Evolutionary conservation across 2,888 invertebrate species (phyloP).

Genomic region (Coelinius sp.): DNA sequence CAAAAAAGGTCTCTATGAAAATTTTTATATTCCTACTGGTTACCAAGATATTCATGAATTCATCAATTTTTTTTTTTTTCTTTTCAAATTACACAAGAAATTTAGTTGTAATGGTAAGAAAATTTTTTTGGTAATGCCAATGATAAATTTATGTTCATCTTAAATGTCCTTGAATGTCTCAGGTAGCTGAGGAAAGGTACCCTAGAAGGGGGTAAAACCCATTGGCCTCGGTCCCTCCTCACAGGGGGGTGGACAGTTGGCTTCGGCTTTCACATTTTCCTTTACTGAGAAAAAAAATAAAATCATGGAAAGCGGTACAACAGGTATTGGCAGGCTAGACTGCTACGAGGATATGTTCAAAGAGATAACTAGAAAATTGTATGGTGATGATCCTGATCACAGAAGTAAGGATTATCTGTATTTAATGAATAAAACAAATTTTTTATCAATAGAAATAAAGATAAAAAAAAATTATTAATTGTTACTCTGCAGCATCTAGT

Average conservation of each 20-base stretch:
- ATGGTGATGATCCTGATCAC: conserved; percentile 82
- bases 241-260: background rate
- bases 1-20: too few species aligned
- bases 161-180: conserved; percentile 13
- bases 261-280: conserved; percentile 4
- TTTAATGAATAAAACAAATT: background rate
- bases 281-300: background rate
- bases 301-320: conserved; percentile 62
- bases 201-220: conserved; percentile 14
- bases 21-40: too few species aligned
- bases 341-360: conserved; percentile 90
- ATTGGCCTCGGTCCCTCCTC: conserved; percentile 3
- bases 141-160: too few species aligned
- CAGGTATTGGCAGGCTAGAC: conserved; percentile 73
- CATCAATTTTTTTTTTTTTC: too few species aligned
- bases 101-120: background rate
- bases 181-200: background rate
- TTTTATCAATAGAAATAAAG: too few species aligned
- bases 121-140: background rate
- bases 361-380: conserved; percentile 92
- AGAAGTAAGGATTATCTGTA: conserved; percentile 57
- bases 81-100: background rate
- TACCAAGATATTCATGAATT: too few species aligned
- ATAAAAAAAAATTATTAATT: too few species aligned
- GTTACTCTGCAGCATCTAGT: conserved; percentile 60